Percentiles rank a stretch among this genome's conserved stretches.
These are phyloP conservation scores for Sander lucioperca DNA, from an alignment of 2,113 vertebrate genomes.

Conservation along the genomic window DNA sequence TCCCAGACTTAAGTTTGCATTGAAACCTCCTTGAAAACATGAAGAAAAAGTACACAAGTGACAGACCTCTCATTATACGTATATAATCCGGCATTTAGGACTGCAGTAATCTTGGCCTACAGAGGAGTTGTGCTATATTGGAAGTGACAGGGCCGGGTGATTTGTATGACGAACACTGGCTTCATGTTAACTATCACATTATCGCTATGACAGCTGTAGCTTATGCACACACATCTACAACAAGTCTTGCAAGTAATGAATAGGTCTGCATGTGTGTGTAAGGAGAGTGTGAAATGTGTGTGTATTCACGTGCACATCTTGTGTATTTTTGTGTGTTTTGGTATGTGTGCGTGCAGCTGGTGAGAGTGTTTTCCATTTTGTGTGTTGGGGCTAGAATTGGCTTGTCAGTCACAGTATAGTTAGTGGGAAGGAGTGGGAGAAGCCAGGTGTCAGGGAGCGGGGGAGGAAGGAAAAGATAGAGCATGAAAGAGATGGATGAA, in stretches of 20 bases:
- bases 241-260: constrained; percentile 34
- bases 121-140: constrained; percentile 47
- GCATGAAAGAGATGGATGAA: constrained; percentile 61
- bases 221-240: constrained; percentile 35
- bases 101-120: constrained; percentile 42
- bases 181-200: constrained; percentile 67
- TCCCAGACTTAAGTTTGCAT: background rate
- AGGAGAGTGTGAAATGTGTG: constrained; percentile 18
- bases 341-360: constrained; percentile 22
- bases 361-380: constrained; percentile 53
- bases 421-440: constrained; percentile 63
- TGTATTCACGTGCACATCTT: constrained; percentile 23
- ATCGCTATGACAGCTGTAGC: constrained; percentile 64
- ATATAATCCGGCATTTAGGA: constrained; percentile 53
- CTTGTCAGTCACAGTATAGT: constrained; percentile 74
- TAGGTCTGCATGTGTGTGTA: constrained; percentile 27
- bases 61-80: constrained; percentile 33
- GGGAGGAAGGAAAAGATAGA: constrained; percentile 29
- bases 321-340: background rate
- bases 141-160: constrained; percentile 58
- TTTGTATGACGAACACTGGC: constrained; percentile 62
- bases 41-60: constrained; percentile 10
- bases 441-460: constrained; percentile 64
- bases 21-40: background rate
- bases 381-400: constrained; percentile 60